Conservation (phyloP, 2,113 vertebrate species). For the Chaetorhynchus papuensis region DNA sequence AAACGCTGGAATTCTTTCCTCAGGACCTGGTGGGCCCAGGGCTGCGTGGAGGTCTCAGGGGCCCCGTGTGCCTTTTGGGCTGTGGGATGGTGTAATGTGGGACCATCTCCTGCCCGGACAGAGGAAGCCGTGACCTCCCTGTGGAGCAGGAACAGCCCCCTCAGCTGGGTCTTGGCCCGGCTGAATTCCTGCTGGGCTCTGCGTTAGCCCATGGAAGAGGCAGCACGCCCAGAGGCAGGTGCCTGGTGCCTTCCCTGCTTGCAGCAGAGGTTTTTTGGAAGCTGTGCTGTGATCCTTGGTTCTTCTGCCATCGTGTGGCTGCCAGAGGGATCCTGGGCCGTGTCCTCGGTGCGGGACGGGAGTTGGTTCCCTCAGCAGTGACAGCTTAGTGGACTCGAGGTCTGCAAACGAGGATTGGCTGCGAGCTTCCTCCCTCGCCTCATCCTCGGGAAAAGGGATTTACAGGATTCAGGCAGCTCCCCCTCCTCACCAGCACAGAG, state of each 20-base stretch:
- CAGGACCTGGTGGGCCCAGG: not conserved
- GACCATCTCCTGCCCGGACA: not conserved
- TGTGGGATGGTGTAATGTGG: not conserved
- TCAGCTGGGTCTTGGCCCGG: fast-evolving
- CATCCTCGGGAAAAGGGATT: not conserved
- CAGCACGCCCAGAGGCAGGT: not conserved
- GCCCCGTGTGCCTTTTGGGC: not conserved
- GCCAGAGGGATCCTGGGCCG: not conserved
- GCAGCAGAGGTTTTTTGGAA: not conserved
- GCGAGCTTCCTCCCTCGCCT: not conserved
- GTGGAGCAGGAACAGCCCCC: not conserved
- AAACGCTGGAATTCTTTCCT: not conserved
- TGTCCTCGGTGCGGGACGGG: fast-evolving
- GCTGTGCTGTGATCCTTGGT: not conserved
- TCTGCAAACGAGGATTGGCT: not conserved
- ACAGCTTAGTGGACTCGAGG: not conserved
- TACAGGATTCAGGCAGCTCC: fast-evolving
- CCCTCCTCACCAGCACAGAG: fast-evolving
- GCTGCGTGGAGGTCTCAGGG: fast-evolving
- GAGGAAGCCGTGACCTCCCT: not conserved
- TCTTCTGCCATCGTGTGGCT: conserved; percentile 41
- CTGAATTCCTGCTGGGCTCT: not conserved
- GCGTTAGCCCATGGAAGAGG: fast-evolving
- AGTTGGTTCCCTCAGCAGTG: not conserved
- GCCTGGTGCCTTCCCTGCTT: not conserved